phyloP scores from a whole-genome alignment of 2,113 vertebrate species.

The Macrotis lagotis region DNA sequence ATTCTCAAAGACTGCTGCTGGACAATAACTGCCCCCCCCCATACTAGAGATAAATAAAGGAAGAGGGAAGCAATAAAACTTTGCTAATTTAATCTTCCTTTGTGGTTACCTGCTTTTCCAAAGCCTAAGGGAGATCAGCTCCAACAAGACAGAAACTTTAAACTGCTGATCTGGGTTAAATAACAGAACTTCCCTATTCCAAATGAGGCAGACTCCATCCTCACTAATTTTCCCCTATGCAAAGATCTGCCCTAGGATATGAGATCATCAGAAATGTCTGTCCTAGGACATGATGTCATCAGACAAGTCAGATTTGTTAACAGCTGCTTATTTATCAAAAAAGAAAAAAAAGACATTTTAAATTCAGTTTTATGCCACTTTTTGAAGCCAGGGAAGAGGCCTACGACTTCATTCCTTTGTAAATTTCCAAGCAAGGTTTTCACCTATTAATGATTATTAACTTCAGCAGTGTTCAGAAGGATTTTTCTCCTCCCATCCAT shows the following conservation, averaged over 20 bases:
- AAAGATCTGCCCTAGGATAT: neutral
- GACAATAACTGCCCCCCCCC: no score
- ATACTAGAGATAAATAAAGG: slow-evolving; percentile 31
- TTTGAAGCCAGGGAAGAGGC: slow-evolving; percentile 35
- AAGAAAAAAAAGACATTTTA: neutral
- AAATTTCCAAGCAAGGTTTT: slow-evolving; percentile 47
- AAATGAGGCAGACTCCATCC: neutral
- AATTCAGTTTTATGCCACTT: neutral
- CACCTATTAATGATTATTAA: slow-evolving; percentile 52
- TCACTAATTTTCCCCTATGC: neutral
- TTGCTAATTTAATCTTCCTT: neutral
- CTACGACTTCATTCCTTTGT: slow-evolving; percentile 24
- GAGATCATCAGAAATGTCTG: neutral
- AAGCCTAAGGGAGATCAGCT: neutral
- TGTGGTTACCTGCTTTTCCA: neutral
- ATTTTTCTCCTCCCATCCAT: neutral
- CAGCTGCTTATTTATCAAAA: neutral
- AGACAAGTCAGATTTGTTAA: neutral
- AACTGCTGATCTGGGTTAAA: neutral
- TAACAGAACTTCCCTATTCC: neutral
- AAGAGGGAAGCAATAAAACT: neutral
- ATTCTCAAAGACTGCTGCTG: no score
- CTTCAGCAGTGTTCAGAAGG: slow-evolving; percentile 51
- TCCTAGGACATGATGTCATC: neutral
- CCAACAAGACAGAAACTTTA: neutral